Evolutionary conservation across 2,888 invertebrate genomes (phyloP).

Genomic region (Lepidonotus clava): DNA sequence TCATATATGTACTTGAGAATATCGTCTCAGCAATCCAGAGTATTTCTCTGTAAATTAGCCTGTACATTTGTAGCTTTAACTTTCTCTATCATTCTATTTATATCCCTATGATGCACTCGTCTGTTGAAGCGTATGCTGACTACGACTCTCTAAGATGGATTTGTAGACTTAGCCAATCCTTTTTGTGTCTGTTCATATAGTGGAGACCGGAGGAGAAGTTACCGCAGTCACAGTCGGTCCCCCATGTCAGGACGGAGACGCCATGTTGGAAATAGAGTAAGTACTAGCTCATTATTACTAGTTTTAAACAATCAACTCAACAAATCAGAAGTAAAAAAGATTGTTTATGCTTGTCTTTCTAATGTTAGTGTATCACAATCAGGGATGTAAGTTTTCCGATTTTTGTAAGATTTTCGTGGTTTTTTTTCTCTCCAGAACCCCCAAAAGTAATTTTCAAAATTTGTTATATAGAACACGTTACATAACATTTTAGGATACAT

Average conservation of each 20-base stretch:
- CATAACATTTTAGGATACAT: not conserved
- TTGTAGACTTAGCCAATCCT: too few species aligned
- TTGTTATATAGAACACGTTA: not conserved
- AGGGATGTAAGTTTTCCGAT: too few species aligned
- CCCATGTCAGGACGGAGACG: conserved; percentile 91
- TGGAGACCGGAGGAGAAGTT: conserved; percentile 80
- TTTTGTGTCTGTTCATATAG: not conserved
- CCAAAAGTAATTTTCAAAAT: not conserved
- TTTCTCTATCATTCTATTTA: too few species aligned
- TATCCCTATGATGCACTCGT: too few species aligned
- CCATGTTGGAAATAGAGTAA: conserved; percentile 86
- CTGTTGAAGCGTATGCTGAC: too few species aligned
- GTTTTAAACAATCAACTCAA: not conserved
- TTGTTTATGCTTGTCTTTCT: not conserved
- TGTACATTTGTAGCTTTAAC: too few species aligned
- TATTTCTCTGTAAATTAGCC: too few species aligned
- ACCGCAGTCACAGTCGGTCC: conserved; percentile 81
- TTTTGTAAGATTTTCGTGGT: not conserved
- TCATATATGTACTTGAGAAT: too few species aligned
- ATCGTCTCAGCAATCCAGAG: too few species aligned
- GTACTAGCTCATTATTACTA: conserved; percentile 52
- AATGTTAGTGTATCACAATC: too few species aligned
- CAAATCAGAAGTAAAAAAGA: not conserved
- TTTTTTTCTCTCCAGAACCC: too few species aligned
- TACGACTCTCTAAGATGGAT: too few species aligned